Evolutionary conservation across 1,140 invertebrate species (phyloP).

Genomic region (Ips typographus): DNA sequence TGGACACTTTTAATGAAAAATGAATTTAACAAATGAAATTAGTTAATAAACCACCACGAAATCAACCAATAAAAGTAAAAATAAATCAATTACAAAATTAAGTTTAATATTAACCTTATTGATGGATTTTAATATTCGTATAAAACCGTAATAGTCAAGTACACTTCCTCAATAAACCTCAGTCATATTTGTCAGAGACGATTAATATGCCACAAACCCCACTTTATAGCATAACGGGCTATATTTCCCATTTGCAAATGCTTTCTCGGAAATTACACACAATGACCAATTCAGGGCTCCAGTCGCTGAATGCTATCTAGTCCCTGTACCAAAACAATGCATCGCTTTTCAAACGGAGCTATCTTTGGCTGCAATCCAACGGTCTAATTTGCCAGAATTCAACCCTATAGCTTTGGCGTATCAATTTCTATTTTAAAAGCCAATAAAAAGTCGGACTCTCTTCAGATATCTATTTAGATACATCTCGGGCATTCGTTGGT

Average conservation of each 20-base stretch:
- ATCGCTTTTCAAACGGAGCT: constrained; percentile 17
- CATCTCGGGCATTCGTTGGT: constrained; percentile 14
- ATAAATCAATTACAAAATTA: no score
- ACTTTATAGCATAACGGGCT: neutral
- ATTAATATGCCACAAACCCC: neutral
- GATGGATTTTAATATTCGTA: no score
- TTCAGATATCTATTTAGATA: constrained; percentile 30
- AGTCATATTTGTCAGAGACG: no score
- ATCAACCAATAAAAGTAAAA: no score
- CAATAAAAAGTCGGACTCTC: constrained; percentile 23
- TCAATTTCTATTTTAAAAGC: constrained; percentile 28
- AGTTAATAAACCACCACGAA: no score
- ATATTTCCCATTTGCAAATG: neutral
- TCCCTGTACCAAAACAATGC: constrained; percentile 17
- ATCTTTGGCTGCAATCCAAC: constrained; percentile 22
- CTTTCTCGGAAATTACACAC: constrained; percentile 4
- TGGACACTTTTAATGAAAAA: no score
- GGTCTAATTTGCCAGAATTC: constrained; percentile 23
- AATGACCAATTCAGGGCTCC: constrained; percentile 9
- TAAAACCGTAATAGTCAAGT: no score
- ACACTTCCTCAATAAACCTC: no score
- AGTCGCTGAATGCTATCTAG: constrained; percentile 6
- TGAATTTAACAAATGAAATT: no score
- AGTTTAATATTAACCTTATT: no score
- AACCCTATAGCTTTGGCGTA: constrained; percentile 9